Conservation (phyloP, 1,140 invertebrate species). For the Heliconius nattereri region DNA sequence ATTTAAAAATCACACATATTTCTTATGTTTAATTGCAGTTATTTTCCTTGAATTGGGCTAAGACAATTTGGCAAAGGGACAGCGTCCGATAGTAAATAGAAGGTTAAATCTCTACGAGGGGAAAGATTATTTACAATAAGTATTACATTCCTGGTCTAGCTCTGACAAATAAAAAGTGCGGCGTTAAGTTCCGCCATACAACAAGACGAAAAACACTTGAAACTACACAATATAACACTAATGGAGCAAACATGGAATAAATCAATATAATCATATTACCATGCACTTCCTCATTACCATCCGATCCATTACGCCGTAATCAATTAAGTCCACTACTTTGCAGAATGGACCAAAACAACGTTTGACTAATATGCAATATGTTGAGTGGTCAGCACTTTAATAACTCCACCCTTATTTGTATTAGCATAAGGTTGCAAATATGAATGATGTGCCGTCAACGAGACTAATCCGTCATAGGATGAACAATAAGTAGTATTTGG, state of each 20-base stretch:
- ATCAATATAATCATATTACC: conserved; percentile 20
- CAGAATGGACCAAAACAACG: conserved; percentile 40
- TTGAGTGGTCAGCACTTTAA: conserved; percentile 39
- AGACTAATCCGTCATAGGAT: conserved; percentile 42
- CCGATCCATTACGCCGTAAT: conserved; percentile 35
- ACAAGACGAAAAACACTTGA: no score
- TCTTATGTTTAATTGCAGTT: no score
- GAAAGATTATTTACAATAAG: no score
- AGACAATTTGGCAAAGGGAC: no score
- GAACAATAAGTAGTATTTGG: conserved; percentile 43
- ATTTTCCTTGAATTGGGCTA: no score
- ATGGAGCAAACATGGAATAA: not conserved
- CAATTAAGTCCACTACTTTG: conserved; percentile 35
- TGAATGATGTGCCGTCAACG: conserved; percentile 32
- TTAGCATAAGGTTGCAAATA: conserved; percentile 24
- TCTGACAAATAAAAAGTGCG: not conserved
- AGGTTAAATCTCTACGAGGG: no score
- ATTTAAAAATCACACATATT: no score
- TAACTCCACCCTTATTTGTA: conserved; percentile 23
- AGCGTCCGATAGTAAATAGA: no score
- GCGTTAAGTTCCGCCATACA: not conserved
- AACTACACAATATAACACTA: not conserved
- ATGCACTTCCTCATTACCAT: conserved; percentile 35
- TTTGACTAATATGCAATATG: conserved; percentile 42
- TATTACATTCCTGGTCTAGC: no score